Percentiles rank a stretch among this genome's conserved stretches.
These are phyloP conservation scores for Exaiptasia diaphana DNA, from an alignment of 64 coral and sea anemone genomes.

Conservation along the genomic window DNA sequence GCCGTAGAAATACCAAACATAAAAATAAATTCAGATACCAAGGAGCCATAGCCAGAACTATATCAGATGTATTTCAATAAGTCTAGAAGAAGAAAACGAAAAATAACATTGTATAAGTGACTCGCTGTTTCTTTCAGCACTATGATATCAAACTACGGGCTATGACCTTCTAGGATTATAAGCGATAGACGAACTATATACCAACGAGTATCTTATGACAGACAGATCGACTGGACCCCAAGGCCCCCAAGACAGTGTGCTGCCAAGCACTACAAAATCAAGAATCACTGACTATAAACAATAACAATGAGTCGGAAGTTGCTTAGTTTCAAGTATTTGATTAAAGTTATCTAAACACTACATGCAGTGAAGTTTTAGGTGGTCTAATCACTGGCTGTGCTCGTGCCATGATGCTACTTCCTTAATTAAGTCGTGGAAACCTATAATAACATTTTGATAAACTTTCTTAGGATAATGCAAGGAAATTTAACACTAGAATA, in stretches of 20 bases:
- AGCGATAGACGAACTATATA: not conserved
- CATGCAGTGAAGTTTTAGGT: too few species aligned
- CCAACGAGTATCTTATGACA: not conserved
- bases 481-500: too few species aligned
- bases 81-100: slow-evolving; percentile 1
- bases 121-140: not conserved
- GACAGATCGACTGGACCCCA: not conserved
- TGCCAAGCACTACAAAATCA: not conserved
- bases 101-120: not conserved
- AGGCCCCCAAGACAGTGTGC: not conserved
- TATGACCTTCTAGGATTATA: not conserved
- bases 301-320: not conserved
- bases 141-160: not conserved
- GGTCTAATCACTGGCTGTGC: too few species aligned
- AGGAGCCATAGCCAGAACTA: not conserved
- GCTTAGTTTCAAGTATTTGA: not conserved
- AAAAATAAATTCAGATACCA: not conserved
- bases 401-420: too few species aligned
- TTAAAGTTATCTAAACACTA: not conserved
- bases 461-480: too few species aligned
- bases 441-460: too few species aligned
- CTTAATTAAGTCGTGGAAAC: too few species aligned
- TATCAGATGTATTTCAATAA: not conserved
- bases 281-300: not conserved
- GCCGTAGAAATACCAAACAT: too few species aligned